These are phyloP conservation scores for Drosophila stalkeri DNA, from an alignment of 2,888 invertebrate species.

Conservation along the genomic window DNA sequence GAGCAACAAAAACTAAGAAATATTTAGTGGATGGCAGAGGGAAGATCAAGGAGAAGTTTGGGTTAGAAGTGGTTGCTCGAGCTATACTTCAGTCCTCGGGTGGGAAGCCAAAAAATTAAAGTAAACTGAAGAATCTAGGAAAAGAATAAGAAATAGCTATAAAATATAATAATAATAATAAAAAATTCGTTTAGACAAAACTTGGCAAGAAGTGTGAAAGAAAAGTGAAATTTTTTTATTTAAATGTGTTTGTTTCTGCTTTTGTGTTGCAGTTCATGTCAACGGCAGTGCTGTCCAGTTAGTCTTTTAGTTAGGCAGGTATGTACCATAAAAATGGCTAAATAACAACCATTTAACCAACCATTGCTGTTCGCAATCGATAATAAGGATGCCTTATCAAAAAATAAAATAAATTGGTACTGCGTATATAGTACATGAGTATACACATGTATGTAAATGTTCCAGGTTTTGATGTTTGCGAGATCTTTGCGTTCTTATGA, in stretches of 20 bases:
- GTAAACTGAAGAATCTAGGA: background rate
- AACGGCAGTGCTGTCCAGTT: background rate
- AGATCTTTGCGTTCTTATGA: too few species aligned
- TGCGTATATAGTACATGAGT: too few species aligned
- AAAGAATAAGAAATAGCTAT: background rate
- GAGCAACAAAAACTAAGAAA: constrained; percentile 16
- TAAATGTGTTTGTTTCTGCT: constrained; percentile 5
- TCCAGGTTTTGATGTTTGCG: too few species aligned
- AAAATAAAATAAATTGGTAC: too few species aligned
- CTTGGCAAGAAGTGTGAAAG: constrained; percentile 41
- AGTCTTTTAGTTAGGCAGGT: background rate
- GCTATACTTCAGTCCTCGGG: background rate
- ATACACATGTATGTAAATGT: too few species aligned
- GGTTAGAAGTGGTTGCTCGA: background rate
- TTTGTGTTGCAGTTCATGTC: background rate
- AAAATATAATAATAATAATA: constrained; percentile 6
- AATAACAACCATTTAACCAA: background rate
- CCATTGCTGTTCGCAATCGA: background rate
- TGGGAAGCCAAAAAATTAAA: constrained; percentile 19
- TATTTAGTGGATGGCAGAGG: background rate
- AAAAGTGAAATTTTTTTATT: constrained; percentile 57
- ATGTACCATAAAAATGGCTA: background rate
- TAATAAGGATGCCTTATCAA: too few species aligned
- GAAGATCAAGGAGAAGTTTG: background rate
- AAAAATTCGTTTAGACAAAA: constrained; percentile 30